Base-by-base conservation (phyloP, 2,797 vertebrate species). In the Lepidocolaptes lacrymiger region DNA sequence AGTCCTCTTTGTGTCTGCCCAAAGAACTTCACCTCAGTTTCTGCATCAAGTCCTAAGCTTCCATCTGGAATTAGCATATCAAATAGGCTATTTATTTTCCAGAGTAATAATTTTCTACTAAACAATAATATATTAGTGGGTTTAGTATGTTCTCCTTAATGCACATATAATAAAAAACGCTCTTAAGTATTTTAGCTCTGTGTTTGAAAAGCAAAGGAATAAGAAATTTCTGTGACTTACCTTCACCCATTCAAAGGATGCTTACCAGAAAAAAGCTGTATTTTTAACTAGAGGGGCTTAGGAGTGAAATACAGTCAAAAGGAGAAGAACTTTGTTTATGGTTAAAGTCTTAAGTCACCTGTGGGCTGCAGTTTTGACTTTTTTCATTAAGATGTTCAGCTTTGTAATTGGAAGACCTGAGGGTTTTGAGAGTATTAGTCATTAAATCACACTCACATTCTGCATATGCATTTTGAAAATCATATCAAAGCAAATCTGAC, bases 11-110 rank as follows among this genome's bases (percentile, higher is more conserved):
- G 32, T 58, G 36, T 68, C 78, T 73, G 49, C 44, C 68, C 80
- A 80, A 88, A 82, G 76, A 93, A 67, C 6, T 90, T 91, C 12
- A 75, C 43, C 16, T 14, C 4, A 75, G 32, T 72, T 93, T 67
- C n/a, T 76, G 26, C 48, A 63, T 93, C 34, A 93, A 66, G 44
- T 26, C 7, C 19, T 52, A 46, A 49, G 23, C 37, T 88, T 89
- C 46, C 15, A 17, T 68, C 39, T 87, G 49, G 41, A 92, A 79
- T 77, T 67, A 56, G 48, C 28, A 71, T 4, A 64, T 89, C 54
- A 64, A 39, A 71, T 83, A 94, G 92, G 46, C 44, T 76, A 56
- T 81, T 76, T 91, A 39, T 90, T 94, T 84, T 48, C 59, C 75
- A n/a, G 21, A 49, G 32, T 43, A 30, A 81, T 55, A 8, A 19